phyloP scores from a whole-genome alignment of 2,797 vertebrate genomes.

The Pseudochromis fuscus region DNA sequence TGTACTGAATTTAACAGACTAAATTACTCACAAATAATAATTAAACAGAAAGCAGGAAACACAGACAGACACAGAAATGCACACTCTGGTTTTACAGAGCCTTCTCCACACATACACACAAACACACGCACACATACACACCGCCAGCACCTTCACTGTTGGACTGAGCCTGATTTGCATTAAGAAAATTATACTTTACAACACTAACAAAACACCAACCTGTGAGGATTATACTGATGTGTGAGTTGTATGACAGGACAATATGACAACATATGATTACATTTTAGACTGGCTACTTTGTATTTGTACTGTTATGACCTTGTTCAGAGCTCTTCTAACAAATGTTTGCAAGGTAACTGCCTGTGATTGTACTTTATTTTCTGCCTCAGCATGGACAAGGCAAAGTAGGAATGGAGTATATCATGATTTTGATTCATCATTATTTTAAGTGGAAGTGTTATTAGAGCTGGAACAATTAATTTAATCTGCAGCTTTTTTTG shows the following conservation, averaged over 20 bases:
- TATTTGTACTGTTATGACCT: neutral
- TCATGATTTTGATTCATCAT: neutral
- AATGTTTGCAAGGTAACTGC: neutral
- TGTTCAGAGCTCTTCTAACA: neutral
- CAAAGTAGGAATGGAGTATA: neutral
- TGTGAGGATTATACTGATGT: neutral
- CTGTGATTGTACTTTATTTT: neutral
- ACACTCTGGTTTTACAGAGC: neutral
- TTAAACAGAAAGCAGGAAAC: slow-evolving; percentile 60
- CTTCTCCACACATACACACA: slow-evolving; percentile 13
- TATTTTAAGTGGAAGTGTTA: neutral
- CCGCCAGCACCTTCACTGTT: slow-evolving; percentile 23
- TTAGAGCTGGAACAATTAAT: neutral
- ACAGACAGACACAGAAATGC: slow-evolving; percentile 3
- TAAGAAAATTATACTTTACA: slow-evolving; percentile 32
- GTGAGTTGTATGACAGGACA: neutral
- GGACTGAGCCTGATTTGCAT: slow-evolving; percentile 47
- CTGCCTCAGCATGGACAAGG: neutral
- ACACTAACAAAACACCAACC: slow-evolving; percentile 13
- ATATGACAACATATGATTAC: neutral
- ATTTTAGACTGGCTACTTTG: neutral
- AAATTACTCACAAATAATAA: slow-evolving; percentile 75
- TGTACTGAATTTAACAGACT: slow-evolving; percentile 81
- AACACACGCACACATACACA: slow-evolving; percentile 22
- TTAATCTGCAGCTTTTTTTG: neutral